Base-by-base conservation (phyloP, 2,888 invertebrate species). In the Tenthredo livida region DNA sequence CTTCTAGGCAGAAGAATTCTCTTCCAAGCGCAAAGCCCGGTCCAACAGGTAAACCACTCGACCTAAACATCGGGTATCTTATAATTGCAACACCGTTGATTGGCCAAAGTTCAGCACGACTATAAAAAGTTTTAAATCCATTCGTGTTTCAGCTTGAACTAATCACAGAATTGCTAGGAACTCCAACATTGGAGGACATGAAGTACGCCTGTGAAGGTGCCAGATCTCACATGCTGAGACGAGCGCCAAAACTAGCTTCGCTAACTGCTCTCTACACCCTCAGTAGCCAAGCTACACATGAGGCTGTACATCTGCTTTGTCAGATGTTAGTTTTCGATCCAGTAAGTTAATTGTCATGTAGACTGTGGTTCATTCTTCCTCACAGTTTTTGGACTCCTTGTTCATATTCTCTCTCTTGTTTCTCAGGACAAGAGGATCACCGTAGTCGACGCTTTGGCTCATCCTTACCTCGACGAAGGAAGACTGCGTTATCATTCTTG, bases 301-400 rank as follows among this genome's bases (percentile, higher is more conserved):
- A 99, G 94, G 99, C 99, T 85, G 98, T 99, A 88, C 99, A 99
- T 95, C 95, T 99, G 90, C 95, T 99, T 80, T 97, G 97, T 92
- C 98, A 98, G 95, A 99, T 99, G 99, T 95, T 99, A 86, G 98
- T 98, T 87, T 99, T 99, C 94, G 98, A 99, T 95, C 99, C 99
- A 85, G 98, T 98, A 95, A 96, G 96, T 94, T 78, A 82, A 61
- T 10, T 70, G 0, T 21, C 4, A 67, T 17, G 17, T 54, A 2
- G 29, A 67, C 75, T 50, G 78, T 10, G 21, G 67, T 54, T n/a
- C 37, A n/a, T 17, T 43, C 9, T 15, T 17, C 4, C 3, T 5
- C 3, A 17, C 29, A 82, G 3, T 47, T 21, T 17, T 47, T 65
- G 37, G 40, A 77, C 70, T 61, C 15, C 40, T 72, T 9, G n/a